Evolutionary conservation across 1,140 invertebrate genomes (phyloP).

Genomic region (Drosophila nigromelanica): DNA sequence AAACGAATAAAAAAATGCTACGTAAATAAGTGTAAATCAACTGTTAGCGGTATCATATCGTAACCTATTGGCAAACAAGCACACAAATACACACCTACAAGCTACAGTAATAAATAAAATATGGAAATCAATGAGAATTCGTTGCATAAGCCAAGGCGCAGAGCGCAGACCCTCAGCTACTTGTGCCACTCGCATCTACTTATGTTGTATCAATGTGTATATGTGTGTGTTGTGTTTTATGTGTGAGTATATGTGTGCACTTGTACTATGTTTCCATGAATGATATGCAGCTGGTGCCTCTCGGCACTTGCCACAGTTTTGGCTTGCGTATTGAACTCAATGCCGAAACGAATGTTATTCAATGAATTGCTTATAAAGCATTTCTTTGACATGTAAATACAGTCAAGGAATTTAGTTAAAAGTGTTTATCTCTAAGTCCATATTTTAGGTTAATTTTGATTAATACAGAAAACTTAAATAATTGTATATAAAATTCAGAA

Average conservation of each 20-base stretch:
- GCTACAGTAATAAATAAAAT: conserved; percentile 68
- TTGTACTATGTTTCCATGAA: conserved; percentile 25
- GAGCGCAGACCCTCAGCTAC: conserved; percentile 1
- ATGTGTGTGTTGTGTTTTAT: not conserved
- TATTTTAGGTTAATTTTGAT: too few species aligned
- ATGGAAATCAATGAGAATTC: conserved; percentile 74
- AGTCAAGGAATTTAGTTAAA: not conserved
- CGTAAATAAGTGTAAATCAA: conserved; percentile 79
- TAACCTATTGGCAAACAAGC: conserved; percentile 50
- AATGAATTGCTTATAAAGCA: not conserved
- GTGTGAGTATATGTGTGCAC: conserved; percentile 1
- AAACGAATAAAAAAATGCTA: conserved; percentile 49
- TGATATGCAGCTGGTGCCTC: conserved; percentile 32
- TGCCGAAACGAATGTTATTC: conserved; percentile 8
- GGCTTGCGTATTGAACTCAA: not conserved
- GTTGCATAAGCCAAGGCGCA: conserved; percentile 57
- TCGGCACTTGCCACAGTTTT: conserved; percentile 25
- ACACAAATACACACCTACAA: conserved; percentile 1
- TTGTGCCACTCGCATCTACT: conserved; percentile 8
- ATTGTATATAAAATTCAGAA: too few species aligned
- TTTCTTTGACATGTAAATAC: conserved; percentile 5
- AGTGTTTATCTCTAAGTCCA: too few species aligned
- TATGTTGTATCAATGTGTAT: conserved; percentile 20
- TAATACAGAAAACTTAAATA: too few species aligned
- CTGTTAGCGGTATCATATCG: conserved; percentile 73